Percentiles rank a stretch among this genome's conserved stretches.
phyloP scores from a whole-genome alignment of 2,113 vertebrate genomes.

The Colossoma macropomum region DNA sequence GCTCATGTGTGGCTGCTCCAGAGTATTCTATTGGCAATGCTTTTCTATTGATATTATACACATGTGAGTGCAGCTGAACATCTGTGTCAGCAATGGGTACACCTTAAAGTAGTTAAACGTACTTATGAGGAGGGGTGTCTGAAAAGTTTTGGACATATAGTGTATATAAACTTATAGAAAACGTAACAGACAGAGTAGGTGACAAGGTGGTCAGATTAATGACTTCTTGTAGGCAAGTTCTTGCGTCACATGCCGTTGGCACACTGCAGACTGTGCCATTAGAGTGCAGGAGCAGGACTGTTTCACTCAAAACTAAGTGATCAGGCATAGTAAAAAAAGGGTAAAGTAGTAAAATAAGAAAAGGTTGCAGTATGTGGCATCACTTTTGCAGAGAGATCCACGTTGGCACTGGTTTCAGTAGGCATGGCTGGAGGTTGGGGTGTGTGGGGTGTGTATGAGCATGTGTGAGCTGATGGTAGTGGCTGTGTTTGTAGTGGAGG shows the following conservation, averaged over 20 bases:
- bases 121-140: too few relatives aligned
- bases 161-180: too few relatives aligned
- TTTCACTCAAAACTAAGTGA: background rate
- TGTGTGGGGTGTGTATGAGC: constrained; percentile 5
- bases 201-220: background rate
- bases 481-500: constrained; percentile 28
- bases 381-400: background rate
- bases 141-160: too few relatives aligned
- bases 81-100: too few relatives aligned
- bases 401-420: constrained; percentile 20
- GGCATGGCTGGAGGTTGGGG: constrained; percentile 11
- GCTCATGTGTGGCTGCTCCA: too few relatives aligned
- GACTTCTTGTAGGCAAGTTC: background rate
- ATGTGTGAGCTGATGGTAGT: constrained; percentile 21
- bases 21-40: too few relatives aligned
- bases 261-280: background rate
- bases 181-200: background rate
- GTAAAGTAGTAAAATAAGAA: background rate
- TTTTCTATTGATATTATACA: too few relatives aligned
- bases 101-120: too few relatives aligned
- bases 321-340: background rate
- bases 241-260: background rate
- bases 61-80: too few relatives aligned
- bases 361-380: background rate
- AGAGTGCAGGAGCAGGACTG: background rate